Evolutionary conservation across 2,888 invertebrate species (phyloP), one percentile per base, ranked within the genome.

Genomic region (Drosophila picticornis): DNA sequence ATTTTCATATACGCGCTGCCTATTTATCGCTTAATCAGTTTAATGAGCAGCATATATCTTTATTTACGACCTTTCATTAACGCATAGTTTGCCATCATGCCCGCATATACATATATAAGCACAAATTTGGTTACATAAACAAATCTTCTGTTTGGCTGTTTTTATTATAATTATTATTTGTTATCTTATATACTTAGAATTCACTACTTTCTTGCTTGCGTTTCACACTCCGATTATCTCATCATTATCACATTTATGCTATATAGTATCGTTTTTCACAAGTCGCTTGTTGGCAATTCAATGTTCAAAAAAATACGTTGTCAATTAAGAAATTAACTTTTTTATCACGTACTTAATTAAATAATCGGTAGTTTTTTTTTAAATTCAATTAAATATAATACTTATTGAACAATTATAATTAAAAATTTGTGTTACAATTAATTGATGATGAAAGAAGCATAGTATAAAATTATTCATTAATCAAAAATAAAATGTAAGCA

Each of bases 1-100:
- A 73, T 66, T 55, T 61, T 72, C 63, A 31, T 43, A 29, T 43
- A 31, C 22, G 22, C 16, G n/a, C 29, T 40, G 57, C 25, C 50
- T 38, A 83, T 88, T 86, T 86, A 88, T 84, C 56, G 76, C 76
- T 79, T 79, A 88, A 88, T 84, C 81, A 76, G 81, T 72, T 72
- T 71, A 80, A 78, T 75, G 78, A 56, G 56, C 34, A 67, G 51
- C 56, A 79, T 72, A 4, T 69, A 72, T 72, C 75, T 50, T 56
- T 55, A 59, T 84, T 88, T 74, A 86, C 79, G 81, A 66, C 70
- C 58, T 53, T 62, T 67, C 58, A 53, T 68, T 71, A 73, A 56
- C 52, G 67, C 65, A 56, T 55, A 80, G 55, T 78, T 72, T 31
- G 65, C 63, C 27, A 56, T 60, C 62, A 50, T 46, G 5, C 13